Evolutionary conservation across 2,113 vertebrate genomes (phyloP), one percentile per base, ranked within the genome.

Genomic region (Megalops atlanticus): DNA sequence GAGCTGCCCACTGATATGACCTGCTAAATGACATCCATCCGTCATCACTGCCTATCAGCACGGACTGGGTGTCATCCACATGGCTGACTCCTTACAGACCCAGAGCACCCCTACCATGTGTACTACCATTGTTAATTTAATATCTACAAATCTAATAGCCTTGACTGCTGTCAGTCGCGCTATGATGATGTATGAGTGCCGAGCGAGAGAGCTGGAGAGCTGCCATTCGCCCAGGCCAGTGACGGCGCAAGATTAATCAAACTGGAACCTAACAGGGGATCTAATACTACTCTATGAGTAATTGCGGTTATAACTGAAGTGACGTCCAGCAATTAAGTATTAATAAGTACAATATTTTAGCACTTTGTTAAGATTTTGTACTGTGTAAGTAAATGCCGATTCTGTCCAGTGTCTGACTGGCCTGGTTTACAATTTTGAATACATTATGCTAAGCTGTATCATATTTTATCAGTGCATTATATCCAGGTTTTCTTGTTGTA

Each of bases 11-110:
- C 93, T 95, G 95, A 95, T 95, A 93, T 95, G 94, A 94, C 92
- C 93, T 93, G 91, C 94, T 96, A 96, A 96, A 96, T 94, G 95
- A 95, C 1, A 91, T 92, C 95, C 95, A 96, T 96, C 96, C 94
- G 93, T 97, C 96, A 97, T 89, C 79, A 89, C 93, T 89, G 90
- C 91, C 85, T 92, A 95, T 95, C 95, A 95, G 93, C 94, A 91
- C 91, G 92, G 92, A 93, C 94, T 92, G 91, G 45, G 89, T 69
- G 84, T 75, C 93, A 92, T 95, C 92, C 89, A 92, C 93, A 95
- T 91, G 95, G 8, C 70, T 52, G 79, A 27, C 45, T 93, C 91
- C 87, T 95, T 43, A 45, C 43, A 73, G 70, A 73, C 36, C 45
- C 33, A 92, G 94, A 93, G 91, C 94, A 86, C 90, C 89, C 91